Evolutionary conservation across 1,140 invertebrate species (phyloP), one percentile per base, ranked within the genome.

Genomic region (Drosophila eugracilis): DNA sequence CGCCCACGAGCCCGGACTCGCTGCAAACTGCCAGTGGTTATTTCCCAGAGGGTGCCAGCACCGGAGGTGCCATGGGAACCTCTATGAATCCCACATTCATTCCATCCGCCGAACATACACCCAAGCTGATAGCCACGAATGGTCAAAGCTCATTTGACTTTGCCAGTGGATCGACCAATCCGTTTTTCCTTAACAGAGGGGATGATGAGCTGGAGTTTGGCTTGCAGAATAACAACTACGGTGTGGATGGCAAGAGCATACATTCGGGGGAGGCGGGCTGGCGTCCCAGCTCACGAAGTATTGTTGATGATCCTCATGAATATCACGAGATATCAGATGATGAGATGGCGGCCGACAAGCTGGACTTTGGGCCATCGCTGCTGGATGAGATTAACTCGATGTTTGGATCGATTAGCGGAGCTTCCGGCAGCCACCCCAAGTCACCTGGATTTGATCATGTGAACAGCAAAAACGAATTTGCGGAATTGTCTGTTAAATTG

Each of bases 321-420:
- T 98, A 98, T 91, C 97, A 98, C 90, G 97, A 98, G 92, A 98
- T 98, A 41, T 97, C 96, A 26, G 97, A 98, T 89, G 97, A 97
- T 72, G 96, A 97, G 77, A 95, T 93, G 36, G 91, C 92, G 73
- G 92, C 71, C 6, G 84, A 91, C 71, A 95, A 94, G 92, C 94
- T 95, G 44, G 98, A 99, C 92, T 96, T 98, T 85, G 97, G 97
- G 10, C 96, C 97, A 6, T 99, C 97, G 67, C 92, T 99, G 30
- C 93, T 99, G 83, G 98, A 98, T 88, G 98, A 99, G 92, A 98
- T 99, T 94, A 97, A 99, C 89, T 96, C 97, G 55, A 97, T 99
- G 92, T 97, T 99, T 79, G 95, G 95, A 77, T 96, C 95, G 14
- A 92, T 97, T 48, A 90, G 84, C 15, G 90, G 79, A 2, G 60